Conservation (phyloP, 2,797 vertebrate species). For the Eospalax fontanierii region DNA sequence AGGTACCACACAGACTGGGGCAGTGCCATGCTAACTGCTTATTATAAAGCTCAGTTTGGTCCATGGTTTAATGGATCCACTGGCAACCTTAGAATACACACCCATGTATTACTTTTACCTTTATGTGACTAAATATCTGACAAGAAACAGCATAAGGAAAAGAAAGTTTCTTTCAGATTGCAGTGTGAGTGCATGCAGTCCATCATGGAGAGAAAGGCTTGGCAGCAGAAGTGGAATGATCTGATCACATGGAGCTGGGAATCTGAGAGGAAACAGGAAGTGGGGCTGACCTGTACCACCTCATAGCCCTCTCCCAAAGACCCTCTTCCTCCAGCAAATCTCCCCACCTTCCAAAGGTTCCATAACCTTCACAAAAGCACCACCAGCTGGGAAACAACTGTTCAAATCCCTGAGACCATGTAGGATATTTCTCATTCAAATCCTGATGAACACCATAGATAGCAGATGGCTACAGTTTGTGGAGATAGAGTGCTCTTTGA, state of each 20-base stretch:
- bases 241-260: neutral
- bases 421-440: neutral
- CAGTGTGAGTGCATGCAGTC: neutral
- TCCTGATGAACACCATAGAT: too few relatives aligned
- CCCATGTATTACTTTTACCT: neutral
- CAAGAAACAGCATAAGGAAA: neutral
- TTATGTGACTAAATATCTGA: neutral
- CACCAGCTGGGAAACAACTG: neutral
- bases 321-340: neutral
- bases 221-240: too few relatives aligned
- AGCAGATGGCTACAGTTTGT: neutral
- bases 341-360: neutral
- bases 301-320: fast-evolving
- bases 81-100: neutral
- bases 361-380: neutral
- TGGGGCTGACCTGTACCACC: too few relatives aligned
- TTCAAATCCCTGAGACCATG: neutral
- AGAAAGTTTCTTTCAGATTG: neutral
- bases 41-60: neutral
- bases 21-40: too few relatives aligned
- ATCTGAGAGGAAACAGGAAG: neutral
- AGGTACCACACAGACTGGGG: neutral
- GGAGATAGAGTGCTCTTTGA: slow-evolving; percentile 25
- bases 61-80: neutral
- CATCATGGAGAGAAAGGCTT: neutral